These are phyloP conservation scores for Oostethus manadensis DNA, from an alignment of 2,113 vertebrate species.

Conservation along the genomic window DNA sequence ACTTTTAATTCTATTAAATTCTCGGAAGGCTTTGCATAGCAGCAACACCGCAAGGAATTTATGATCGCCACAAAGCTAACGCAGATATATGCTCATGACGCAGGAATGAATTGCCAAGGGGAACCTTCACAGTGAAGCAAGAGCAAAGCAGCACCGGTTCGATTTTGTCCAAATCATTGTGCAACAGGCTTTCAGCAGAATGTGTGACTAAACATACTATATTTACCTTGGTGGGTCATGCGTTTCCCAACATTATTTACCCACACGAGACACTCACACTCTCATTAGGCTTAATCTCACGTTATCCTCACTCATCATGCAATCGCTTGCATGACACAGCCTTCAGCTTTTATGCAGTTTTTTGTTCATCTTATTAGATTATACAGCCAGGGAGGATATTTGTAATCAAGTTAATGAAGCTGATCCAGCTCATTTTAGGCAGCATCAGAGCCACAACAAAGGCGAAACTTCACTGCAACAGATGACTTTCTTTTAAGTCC, in stretches of 20 bases:
- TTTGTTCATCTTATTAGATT: no score
- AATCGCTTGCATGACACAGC: no score
- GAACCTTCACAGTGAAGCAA: not conserved
- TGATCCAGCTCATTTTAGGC: no score
- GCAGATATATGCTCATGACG: not conserved
- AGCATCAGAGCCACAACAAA: no score
- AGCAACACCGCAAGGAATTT: not conserved
- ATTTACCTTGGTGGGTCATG: not conserved
- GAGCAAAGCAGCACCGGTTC: not conserved
- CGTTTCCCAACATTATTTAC: not conserved
- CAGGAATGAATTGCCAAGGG: not conserved
- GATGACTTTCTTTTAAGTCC: no score
- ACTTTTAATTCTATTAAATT: not conserved
- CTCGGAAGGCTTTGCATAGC: not conserved
- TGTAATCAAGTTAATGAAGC: no score
- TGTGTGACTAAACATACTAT: not conserved
- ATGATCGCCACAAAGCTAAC: not conserved
- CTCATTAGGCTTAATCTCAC: not conserved
- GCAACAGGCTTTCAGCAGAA: slow-evolving; percentile 1
- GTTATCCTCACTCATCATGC: no score
- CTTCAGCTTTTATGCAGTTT: no score
- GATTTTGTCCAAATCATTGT: not conserved
- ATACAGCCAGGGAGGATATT: no score
- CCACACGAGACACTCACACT: not conserved
- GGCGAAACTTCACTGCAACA: no score